A percentile compares a stretch with the other conserved stretches of the same genome.
phyloP scores from a whole-genome alignment of 2,113 vertebrate species.

The Myiagra hebetior region DNA sequence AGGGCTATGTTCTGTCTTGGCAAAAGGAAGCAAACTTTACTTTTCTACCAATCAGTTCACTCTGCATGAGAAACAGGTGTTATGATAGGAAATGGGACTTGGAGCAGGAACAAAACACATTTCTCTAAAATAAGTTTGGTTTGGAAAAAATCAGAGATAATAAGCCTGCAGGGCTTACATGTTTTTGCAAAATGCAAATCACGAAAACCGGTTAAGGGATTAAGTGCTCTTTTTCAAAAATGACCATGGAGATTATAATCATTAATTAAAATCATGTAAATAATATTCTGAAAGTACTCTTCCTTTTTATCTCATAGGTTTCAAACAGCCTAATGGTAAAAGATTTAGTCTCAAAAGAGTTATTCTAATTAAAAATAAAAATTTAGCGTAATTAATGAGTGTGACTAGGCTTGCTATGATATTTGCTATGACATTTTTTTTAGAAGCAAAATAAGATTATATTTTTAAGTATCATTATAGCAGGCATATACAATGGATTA shows the following conservation, averaged over 20 bases:
- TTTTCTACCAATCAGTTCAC: slow-evolving; percentile 72
- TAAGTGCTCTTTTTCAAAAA: slow-evolving; percentile 78
- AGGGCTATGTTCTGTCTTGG: slow-evolving; percentile 77
- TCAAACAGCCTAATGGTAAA: slow-evolving; percentile 71
- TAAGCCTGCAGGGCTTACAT: slow-evolving; percentile 64
- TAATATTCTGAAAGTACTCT: slow-evolving; percentile 74
- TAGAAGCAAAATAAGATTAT: slow-evolving; percentile 15
- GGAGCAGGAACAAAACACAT: slow-evolving; percentile 67
- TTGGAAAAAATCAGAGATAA: slow-evolving; percentile 49
- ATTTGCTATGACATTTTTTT: neutral
- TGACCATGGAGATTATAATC: slow-evolving; percentile 78
- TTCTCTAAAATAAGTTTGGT: slow-evolving; percentile 58
- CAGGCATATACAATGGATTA: neutral
- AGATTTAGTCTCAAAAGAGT: slow-evolving; percentile 72
- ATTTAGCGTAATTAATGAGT: slow-evolving; percentile 69
- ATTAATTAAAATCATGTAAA: slow-evolving; percentile 84
- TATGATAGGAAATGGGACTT: slow-evolving; percentile 66
- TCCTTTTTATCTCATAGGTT: slow-evolving; percentile 74
- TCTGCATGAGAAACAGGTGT: slow-evolving; percentile 79
- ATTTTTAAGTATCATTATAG: neutral
- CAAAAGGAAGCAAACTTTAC: slow-evolving; percentile 77
- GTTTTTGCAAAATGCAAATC: slow-evolving; percentile 78
- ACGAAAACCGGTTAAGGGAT: slow-evolving; percentile 72
- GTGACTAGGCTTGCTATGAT: slow-evolving; percentile 43
- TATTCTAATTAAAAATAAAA: slow-evolving; percentile 78